Conservation (phyloP, 2,113 vertebrate species). For the Capreolus pygargus region DNA sequence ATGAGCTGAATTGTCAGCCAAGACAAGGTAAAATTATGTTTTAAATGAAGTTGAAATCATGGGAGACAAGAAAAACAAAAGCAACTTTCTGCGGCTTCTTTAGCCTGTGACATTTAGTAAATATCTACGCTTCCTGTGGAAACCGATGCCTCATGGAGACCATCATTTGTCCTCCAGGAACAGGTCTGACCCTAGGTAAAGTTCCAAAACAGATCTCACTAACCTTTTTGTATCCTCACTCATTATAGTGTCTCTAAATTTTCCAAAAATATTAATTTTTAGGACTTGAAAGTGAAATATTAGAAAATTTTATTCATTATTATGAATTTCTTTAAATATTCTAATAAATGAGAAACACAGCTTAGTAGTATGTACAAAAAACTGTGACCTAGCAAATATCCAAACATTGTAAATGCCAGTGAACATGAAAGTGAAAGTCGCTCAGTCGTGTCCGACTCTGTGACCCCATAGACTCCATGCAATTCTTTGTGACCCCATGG, state of each 20-base stretch:
- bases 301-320: not conserved
- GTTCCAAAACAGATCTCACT: not conserved
- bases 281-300: not conserved
- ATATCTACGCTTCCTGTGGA: not conserved
- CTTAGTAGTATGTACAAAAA: not conserved
- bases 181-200: not conserved
- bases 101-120: not conserved
- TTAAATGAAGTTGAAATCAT: not conserved
- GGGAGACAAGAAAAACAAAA: not conserved
- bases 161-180: not conserved
- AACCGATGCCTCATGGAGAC: not conserved
- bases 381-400: not conserved
- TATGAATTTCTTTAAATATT: not conserved
- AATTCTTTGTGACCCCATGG: not conserved
- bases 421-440: not conserved
- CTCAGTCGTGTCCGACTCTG: not conserved
- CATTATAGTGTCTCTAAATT: not conserved
- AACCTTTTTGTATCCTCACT: not conserved
- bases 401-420: not conserved
- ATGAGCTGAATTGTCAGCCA: not conserved
- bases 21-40: not conserved
- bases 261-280: not conserved
- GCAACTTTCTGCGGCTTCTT: not conserved
- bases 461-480: not conserved
- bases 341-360: not conserved